Evolutionary conservation across 1,140 invertebrate genomes (phyloP).

Genomic region (Cotesia chilonis): DNA sequence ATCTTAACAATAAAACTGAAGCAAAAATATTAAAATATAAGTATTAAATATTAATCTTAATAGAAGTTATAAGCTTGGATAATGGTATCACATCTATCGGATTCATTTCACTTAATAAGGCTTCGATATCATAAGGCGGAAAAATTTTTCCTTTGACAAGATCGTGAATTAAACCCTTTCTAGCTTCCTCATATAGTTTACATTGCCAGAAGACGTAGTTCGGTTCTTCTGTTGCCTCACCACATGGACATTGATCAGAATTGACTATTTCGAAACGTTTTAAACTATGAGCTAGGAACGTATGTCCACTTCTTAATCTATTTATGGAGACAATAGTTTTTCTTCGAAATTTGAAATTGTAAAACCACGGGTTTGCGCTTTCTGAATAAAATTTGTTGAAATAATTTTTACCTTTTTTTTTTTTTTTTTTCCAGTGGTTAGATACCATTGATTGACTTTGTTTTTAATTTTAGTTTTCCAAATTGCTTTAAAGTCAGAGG

Average conservation of each 20-base stretch:
- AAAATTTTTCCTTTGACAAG: neutral
- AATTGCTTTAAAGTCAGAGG: slow-evolving; percentile 7
- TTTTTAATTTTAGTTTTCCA: slow-evolving; percentile 13
- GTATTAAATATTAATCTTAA: neutral
- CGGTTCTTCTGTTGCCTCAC: slow-evolving; percentile 14
- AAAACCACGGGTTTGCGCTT: slow-evolving; percentile 29
- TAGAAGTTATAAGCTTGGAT: slow-evolving; percentile 5
- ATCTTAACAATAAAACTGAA: neutral
- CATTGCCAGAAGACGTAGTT: slow-evolving; percentile 42
- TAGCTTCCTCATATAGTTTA: slow-evolving; percentile 13
- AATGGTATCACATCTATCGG: neutral
- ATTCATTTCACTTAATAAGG: neutral
- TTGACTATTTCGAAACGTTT: slow-evolving; percentile 36
- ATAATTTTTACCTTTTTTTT: slow-evolving; percentile 21
- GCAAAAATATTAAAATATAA: neutral
- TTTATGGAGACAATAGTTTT: slow-evolving; percentile 32
- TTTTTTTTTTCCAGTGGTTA: slow-evolving; percentile 1
- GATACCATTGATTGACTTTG: slow-evolving; percentile 22
- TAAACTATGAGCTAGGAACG: slow-evolving; percentile 31
- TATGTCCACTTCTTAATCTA: slow-evolving; percentile 41
- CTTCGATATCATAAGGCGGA: slow-evolving; percentile 3
- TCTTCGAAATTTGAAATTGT: slow-evolving; percentile 33
- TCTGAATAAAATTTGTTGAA: slow-evolving; percentile 15
- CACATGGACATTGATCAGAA: slow-evolving; percentile 34
- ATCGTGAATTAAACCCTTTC: neutral